Evolutionary conservation across 2,113 vertebrate genomes (phyloP).

Genomic region (Entosphenus tridentatus): DNA sequence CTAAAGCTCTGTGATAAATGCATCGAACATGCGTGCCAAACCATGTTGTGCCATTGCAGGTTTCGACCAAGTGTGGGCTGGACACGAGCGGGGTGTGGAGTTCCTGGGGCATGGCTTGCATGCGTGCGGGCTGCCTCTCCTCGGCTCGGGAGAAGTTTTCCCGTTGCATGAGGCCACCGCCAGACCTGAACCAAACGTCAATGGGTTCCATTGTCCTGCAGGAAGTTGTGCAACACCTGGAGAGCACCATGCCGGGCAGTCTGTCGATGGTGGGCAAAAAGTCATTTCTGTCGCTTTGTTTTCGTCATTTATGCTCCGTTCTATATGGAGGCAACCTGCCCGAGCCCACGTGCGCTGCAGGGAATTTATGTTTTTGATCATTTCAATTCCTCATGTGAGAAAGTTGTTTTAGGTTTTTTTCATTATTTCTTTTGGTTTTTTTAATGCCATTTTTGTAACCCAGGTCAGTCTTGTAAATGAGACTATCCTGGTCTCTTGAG

Average conservation of each 20-base stretch:
- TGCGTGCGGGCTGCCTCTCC: slow-evolving; percentile 55
- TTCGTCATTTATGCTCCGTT: not conserved
- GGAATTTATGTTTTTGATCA: no score
- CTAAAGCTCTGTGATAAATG: no score
- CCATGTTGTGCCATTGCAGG: slow-evolving; percentile 22
- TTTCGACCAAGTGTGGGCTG: slow-evolving; percentile 79
- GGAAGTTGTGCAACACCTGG: slow-evolving; percentile 66
- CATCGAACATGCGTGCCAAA: no score
- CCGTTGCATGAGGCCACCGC: slow-evolving; percentile 55
- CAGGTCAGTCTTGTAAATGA: no score
- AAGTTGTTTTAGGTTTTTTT: no score
- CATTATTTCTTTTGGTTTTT: no score
- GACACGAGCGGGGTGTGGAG: slow-evolving; percentile 77
- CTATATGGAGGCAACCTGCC: not conserved
- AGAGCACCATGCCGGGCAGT: slow-evolving; percentile 17
- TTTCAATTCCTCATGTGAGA: no score
- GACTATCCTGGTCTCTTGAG: no score
- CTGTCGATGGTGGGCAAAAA: slow-evolving; percentile 2
- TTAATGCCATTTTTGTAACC: no score
- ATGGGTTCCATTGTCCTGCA: slow-evolving; percentile 45
- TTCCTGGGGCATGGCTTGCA: slow-evolving; percentile 76
- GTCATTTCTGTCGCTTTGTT: not conserved
- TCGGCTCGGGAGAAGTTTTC: slow-evolving; percentile 63
- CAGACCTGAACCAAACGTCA: slow-evolving; percentile 63
- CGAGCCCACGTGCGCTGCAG: no score